A percentile compares a stretch with the other conserved stretches of the same genome.
Evolutionary conservation across 2,113 vertebrate species (phyloP).

Genomic region (Carassius auratus): DNA sequence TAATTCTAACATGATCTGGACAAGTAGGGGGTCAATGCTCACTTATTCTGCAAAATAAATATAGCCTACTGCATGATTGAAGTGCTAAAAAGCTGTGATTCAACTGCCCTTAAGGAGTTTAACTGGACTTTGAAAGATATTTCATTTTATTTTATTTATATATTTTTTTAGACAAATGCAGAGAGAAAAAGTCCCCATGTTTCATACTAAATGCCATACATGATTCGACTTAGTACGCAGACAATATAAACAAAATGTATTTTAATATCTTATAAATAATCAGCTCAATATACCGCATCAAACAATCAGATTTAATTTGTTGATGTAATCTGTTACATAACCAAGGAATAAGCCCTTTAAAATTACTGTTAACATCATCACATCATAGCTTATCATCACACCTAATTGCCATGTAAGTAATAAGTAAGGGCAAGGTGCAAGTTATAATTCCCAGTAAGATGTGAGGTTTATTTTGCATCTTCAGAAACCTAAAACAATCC

Average conservation of each 20-base stretch:
- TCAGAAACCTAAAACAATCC: not conserved
- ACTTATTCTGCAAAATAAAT: not conserved
- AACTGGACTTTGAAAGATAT: not conserved
- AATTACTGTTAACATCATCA: not conserved
- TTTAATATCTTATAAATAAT: not conserved
- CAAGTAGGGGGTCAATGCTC: conserved; percentile 21
- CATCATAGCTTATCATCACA: not conserved
- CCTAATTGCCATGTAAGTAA: not conserved
- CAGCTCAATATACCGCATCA: not conserved
- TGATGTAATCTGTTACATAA: not conserved
- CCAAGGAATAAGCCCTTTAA: not conserved
- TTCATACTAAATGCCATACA: not conserved
- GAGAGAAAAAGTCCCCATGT: not conserved
- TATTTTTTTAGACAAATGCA: not conserved
- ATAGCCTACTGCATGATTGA: not conserved
- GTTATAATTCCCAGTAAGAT: not conserved
- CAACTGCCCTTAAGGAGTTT: conserved; percentile 2
- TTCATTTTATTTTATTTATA: not conserved
- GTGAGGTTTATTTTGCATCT: not conserved
- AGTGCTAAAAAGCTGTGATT: not conserved
- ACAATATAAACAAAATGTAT: not conserved
- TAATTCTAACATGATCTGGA: conserved; percentile 35
- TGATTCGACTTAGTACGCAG: not conserved
- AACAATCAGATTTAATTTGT: conserved; percentile 21
- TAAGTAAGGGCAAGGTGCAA: not conserved